A percentile compares a stretch with the other conserved stretches of the same genome.
Conservation (phyloP, 1,140 invertebrate genomes). For the Polyergus mexicanus region DNA sequence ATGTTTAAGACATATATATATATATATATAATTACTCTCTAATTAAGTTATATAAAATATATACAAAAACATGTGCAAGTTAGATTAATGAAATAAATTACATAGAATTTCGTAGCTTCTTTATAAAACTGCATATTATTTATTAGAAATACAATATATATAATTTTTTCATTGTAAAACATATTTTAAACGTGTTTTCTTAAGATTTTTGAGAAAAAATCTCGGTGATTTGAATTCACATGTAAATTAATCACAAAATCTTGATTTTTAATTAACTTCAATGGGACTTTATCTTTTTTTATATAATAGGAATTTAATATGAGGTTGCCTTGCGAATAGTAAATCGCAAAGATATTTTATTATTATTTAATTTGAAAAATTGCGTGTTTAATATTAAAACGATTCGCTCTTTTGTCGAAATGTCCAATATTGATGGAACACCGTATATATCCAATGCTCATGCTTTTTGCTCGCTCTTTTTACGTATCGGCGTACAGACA, state of each 20-base stretch:
- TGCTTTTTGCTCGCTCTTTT: conserved; percentile 61
- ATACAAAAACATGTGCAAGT: neutral
- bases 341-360: neutral
- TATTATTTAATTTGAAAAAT: neutral
- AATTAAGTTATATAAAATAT: conserved; percentile 20
- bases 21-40: neutral
- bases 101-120: neutral
- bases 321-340: too few species aligned
- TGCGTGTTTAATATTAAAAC: too few species aligned
- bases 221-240: neutral
- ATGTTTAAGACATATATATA: neutral
- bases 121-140: neutral
- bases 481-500: conserved; percentile 50
- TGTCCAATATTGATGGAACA: neutral
- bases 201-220: neutral
- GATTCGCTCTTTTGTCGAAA: neutral
- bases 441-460: conserved; percentile 25
- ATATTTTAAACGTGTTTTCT: neutral
- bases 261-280: conserved; percentile 6
- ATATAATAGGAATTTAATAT: too few species aligned
- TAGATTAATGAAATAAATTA: neutral
- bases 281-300: neutral
- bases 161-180: neutral
- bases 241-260: neutral
- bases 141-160: too few species aligned